phyloP scores from a whole-genome alignment of 2,888 invertebrate genomes.

The Portevinia maculata region DNA sequence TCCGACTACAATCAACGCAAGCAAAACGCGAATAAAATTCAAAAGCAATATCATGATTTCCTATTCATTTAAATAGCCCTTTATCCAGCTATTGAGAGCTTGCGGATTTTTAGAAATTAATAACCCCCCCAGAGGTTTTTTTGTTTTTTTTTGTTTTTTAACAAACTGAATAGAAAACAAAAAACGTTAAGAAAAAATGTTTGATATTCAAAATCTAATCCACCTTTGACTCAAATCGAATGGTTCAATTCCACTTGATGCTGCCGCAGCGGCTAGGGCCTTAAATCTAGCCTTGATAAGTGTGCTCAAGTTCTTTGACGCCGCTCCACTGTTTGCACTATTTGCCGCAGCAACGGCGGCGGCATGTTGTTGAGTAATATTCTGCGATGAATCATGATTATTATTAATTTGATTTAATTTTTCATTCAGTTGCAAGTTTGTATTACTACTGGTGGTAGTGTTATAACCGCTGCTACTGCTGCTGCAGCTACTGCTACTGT shows the following conservation, averaged over 20 bases:
- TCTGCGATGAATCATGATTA: conserved; percentile 51
- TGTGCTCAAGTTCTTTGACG: conserved; percentile 71
- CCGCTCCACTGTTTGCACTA: conserved; percentile 47
- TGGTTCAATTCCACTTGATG: conserved; percentile 74
- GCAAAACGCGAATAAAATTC: no score
- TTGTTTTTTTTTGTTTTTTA: no score
- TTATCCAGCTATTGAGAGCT: no score
- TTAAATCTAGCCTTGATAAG: conserved; percentile 75
- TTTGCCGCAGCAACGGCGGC: conserved; percentile 43
- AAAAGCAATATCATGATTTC: no score
- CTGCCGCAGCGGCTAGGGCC: conserved; percentile 74
- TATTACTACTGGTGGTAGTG: conserved; percentile 48
- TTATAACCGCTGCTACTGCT: conserved; percentile 61
- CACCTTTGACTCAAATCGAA: conserved; percentile 77
- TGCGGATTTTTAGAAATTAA: no score
- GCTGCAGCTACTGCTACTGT: conserved; percentile 60
- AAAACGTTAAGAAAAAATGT: conserved; percentile 12
- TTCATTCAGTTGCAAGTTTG: conserved; percentile 47
- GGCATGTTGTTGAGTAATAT: conserved; percentile 42
- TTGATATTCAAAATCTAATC: conserved; percentile 21
- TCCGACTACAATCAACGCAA: no score
- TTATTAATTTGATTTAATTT: conserved; percentile 47
- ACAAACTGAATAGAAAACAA: conserved; percentile 12
- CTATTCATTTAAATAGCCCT: no score
- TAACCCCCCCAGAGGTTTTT: no score